phyloP scores from a whole-genome alignment of 1,140 invertebrate species.

The Cydia amplana region DNA sequence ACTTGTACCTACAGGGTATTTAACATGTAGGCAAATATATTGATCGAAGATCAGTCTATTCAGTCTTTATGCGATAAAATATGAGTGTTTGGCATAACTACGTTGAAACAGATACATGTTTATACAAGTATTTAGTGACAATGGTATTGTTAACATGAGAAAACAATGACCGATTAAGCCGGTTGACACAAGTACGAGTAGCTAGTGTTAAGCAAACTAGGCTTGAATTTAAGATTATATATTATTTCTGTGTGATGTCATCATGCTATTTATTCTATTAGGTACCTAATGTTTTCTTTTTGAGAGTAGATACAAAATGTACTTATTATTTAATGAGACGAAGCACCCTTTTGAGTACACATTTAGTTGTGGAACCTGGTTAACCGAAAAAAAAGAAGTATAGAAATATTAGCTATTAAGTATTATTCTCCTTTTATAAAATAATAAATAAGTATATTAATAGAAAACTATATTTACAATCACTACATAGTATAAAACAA shows the following conservation, averaged over 20 bases:
- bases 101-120: constrained; percentile 39
- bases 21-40: neutral
- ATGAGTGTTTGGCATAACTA: constrained; percentile 39
- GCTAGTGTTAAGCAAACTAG: neutral
- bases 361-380: no score
- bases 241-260: neutral
- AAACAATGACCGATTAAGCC: constrained; percentile 38
- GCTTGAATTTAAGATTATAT: neutral
- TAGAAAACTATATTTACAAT: no score
- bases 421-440: no score
- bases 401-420: no score
- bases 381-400: no score
- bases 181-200: constrained; percentile 2
- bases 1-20: neutral
- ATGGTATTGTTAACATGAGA: constrained; percentile 43
- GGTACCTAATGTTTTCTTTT: no score
- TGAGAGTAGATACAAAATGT: neutral
- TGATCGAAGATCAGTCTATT: neutral
- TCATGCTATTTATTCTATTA: neutral
- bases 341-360: no score
- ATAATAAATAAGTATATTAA: no score
- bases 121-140: constrained; percentile 44
- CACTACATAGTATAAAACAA: no score
- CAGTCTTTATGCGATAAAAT: neutral
- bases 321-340: no score